Evolutionary conservation across 1,140 invertebrate species (phyloP), one percentile per base, ranked within the genome.

Genomic region (Cyrtorhinus lividipennis): DNA sequence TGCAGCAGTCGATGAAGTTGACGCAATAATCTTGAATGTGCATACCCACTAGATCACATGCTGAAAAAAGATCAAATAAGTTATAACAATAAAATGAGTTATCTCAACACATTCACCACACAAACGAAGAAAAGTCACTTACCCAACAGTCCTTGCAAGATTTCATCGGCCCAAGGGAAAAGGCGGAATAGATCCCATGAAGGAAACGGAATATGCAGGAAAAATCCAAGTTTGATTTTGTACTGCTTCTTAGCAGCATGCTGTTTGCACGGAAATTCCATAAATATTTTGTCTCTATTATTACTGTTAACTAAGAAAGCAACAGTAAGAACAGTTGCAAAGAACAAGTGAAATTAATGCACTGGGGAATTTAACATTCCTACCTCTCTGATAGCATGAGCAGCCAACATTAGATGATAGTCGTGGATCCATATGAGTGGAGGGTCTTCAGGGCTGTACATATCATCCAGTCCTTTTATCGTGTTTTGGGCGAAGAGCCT

Each of bases 1-100:
- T 88, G 72, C 90, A 92, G 70, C 90, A 93, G 69, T 94, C 90
- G 3, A 94, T 88, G 68, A 93, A 94, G 72, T 93, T 93, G 26
- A 92, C 74, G 68, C 90, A 92, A 71, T 95, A 93, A 69, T 92
- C 90, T 60, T 88, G 85, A 66, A 92, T 92, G 69, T 95, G 90
- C 69, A 95, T 94, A 30, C 89, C 90, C 38, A 93, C 87, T 82
- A 93, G 86, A 72, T 93, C 90, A 73, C 88, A 92, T 65, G 87
- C 85, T 83, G 69, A 61, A 72, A 73, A 15, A 38, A 68, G 30
- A 15, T 15, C 30, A 5, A 38, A 38, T 38, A 38, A 38, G 15
- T 38, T 8, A n/a, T n/a, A n/a, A n/a, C n/a, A n/a, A 38, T 38
- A 38, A 38, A 38, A 8, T 38, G 30, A 8, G 15, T 38, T 38